Percentiles rank a stretch among this genome's conserved stretches.
Conservation (phyloP, 2,113 vertebrate species). For the Eurypyga helias region DNA sequence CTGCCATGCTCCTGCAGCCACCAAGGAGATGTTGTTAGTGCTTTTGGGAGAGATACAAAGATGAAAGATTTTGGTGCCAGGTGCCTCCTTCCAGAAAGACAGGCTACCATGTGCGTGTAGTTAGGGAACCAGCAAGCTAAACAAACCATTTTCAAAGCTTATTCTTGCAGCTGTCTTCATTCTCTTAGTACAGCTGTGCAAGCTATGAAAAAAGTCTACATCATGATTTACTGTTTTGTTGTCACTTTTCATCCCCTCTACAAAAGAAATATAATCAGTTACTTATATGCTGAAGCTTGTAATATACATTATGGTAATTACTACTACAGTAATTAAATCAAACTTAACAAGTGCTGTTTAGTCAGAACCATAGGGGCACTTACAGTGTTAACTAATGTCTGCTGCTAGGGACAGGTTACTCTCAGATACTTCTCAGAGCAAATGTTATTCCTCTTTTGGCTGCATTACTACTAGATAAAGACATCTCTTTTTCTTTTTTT, state of each 20-base stretch:
- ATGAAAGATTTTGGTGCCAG: neutral
- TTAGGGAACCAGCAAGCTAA: neutral
- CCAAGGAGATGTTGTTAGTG: neutral
- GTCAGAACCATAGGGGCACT: neutral
- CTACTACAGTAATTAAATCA: neutral
- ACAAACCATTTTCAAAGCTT: neutral
- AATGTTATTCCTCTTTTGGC: neutral
- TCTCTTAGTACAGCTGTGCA: slow-evolving; percentile 10
- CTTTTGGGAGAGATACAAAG: neutral
- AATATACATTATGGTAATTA: neutral
- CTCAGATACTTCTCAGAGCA: neutral
- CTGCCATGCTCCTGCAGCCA: neutral
- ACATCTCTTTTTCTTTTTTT: neutral
- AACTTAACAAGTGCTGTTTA: neutral
- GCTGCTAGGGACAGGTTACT: neutral
- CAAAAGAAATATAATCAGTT: neutral
- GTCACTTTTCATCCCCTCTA: neutral
- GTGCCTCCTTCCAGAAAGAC: neutral
- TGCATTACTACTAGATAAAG: neutral
- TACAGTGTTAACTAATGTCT: slow-evolving; percentile 1
- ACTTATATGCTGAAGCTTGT: neutral
- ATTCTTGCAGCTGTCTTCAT: slow-evolving; percentile 24
- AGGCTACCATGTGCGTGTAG: neutral
- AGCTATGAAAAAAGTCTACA: neutral
- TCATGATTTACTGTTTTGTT: neutral